Evolutionary conservation across 1,140 invertebrate genomes (phyloP).

Genomic region (Eurytemora carolleeae): DNA sequence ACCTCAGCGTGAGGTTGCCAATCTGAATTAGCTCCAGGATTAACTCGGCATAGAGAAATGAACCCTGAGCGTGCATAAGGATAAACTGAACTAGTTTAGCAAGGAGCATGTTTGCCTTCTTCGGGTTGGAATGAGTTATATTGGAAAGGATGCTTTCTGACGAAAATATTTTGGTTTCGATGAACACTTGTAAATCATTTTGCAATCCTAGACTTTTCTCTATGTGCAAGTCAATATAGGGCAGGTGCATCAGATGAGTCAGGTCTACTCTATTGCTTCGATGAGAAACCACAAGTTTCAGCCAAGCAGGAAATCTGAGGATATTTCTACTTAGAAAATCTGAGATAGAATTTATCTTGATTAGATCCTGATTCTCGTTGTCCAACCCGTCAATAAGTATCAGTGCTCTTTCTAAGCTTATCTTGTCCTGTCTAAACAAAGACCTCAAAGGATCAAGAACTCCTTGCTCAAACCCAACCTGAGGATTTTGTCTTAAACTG

Average conservation of each 20-base stretch:
- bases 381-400: neutral
- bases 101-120: neutral
- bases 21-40: neutral
- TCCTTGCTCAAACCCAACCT: neutral
- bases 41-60: neutral
- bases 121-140: neutral
- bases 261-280: neutral
- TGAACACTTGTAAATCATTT: neutral
- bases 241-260: neutral
- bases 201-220: no score
- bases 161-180: neutral
- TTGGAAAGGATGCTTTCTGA: neutral
- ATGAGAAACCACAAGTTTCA: neutral
- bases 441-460: neutral
- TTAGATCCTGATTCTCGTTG: neutral
- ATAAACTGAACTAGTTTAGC: neutral
- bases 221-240: neutral
- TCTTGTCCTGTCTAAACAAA: neutral
- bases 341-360: no score
- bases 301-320: neutral
- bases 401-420: neutral
- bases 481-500: neutral
- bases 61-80: neutral
- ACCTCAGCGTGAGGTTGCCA: neutral
- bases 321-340: neutral